Conservation (phyloP, 2,888 invertebrate species). For the Athalia circularis region DNA sequence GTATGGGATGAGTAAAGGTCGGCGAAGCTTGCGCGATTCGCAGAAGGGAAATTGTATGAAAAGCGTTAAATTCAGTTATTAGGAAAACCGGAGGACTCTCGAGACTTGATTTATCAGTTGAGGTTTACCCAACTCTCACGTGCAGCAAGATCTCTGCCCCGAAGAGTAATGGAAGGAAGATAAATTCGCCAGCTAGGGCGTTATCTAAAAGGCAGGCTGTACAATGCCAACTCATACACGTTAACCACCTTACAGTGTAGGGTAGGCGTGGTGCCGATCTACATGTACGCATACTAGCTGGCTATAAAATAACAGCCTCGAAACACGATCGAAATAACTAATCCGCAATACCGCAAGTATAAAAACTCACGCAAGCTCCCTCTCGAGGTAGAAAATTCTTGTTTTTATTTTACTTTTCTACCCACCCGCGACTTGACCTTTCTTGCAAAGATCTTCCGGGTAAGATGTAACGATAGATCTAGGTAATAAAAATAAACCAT, state of each 20-base stretch:
- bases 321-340: neutral
- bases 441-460: neutral
- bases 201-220: slow-evolving; percentile 32
- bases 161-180: slow-evolving; percentile 40
- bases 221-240: slow-evolving; percentile 15
- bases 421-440: slow-evolving; percentile 5
- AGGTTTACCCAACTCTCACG: slow-evolving; percentile 43
- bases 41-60: neutral
- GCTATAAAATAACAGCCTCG: slow-evolving; percentile 8
- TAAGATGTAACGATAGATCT: slow-evolving; percentile 19
- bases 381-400: neutral
- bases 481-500: slow-evolving; percentile 32
- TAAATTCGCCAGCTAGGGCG: slow-evolving; percentile 4
- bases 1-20: no score
- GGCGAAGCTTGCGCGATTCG: neutral
- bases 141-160: slow-evolving; percentile 25
- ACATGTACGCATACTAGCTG: neutral
- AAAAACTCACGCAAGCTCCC: neutral
- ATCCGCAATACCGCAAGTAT: neutral
- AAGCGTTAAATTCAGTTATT: slow-evolving; percentile 40
- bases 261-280: no score
- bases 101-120: slow-evolving; percentile 39
- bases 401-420: no score
- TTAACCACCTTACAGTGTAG: no score
- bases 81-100: slow-evolving; percentile 34